phyloP scores from a whole-genome alignment of 2,797 vertebrate species.

The Prunella strophiata region DNA sequence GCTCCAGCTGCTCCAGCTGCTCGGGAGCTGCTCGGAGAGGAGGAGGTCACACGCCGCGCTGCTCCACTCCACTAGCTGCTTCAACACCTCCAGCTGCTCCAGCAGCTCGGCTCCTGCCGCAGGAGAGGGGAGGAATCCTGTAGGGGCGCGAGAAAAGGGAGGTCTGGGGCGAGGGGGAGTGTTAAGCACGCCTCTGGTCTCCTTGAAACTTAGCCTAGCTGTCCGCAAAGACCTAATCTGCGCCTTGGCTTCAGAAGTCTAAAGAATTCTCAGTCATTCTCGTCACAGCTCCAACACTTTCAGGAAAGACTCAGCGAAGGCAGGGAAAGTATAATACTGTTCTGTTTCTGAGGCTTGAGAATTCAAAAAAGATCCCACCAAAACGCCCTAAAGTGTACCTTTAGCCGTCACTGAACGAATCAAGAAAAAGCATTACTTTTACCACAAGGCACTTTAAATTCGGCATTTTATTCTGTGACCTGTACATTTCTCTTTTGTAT shows the following conservation, averaged over 20 bases:
- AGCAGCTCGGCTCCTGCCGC: background rate
- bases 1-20: too few relatives aligned
- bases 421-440: background rate
- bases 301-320: background rate
- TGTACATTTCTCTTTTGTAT: background rate
- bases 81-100: background rate
- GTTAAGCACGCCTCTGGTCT: background rate
- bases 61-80: too few relatives aligned
- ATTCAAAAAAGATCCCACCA: background rate
- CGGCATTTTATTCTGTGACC: background rate
- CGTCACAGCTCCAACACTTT: background rate
- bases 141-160: background rate
- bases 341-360: background rate
- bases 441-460: background rate
- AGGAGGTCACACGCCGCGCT: too few relatives aligned
- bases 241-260: background rate
- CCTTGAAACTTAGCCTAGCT: background rate
- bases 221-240: accelerated
- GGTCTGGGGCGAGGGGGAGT: background rate
- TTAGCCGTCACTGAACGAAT: background rate
- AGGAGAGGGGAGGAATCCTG: background rate
- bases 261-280: background rate
- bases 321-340: background rate
- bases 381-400: background rate
- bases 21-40: too few relatives aligned